Evolutionary conservation across 2,888 invertebrate species (phyloP).

Genomic region (Watsonalla binaria): DNA sequence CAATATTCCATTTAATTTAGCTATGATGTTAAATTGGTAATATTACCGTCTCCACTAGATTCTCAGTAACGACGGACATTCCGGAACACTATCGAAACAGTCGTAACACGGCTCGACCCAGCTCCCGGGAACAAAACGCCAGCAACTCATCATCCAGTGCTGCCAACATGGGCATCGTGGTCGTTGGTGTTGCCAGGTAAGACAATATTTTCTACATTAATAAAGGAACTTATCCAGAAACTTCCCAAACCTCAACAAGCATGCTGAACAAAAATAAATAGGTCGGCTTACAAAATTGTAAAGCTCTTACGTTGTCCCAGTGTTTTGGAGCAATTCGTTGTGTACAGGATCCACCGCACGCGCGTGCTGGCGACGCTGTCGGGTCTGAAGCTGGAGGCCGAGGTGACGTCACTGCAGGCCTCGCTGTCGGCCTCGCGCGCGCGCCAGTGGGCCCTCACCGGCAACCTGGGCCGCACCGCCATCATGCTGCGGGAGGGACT

Average conservation of each 20-base stretch:
- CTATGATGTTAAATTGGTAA: too few species aligned
- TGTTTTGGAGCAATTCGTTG: conserved; percentile 40
- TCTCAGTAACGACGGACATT: conserved; percentile 84
- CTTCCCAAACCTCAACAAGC: too few species aligned
- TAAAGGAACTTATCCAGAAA: too few species aligned
- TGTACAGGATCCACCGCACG: conserved; percentile 87
- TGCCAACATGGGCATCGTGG: conserved; percentile 84
- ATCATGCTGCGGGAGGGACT: conserved; percentile 94
- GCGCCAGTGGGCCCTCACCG: conserved; percentile 90
- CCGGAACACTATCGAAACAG: conserved; percentile 83
- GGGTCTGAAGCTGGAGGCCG: conserved; percentile 95
- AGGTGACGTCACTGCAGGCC: conserved; percentile 94
- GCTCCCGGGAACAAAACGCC: conserved; percentile 57
- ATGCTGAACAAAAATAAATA: not conserved
- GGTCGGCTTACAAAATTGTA: not conserved
- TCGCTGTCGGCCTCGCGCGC: conserved; percentile 95
- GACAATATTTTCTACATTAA: not conserved
- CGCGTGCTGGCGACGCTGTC: conserved; percentile 93
- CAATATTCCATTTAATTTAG: not conserved
- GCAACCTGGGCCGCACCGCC: conserved; percentile 94
- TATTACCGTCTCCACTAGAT: conserved; percentile 48
- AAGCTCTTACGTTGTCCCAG: not conserved
- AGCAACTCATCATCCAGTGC: conserved; percentile 69
- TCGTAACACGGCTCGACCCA: conserved; percentile 38
- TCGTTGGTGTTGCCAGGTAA: conserved; percentile 86